These are phyloP conservation scores for Trisateles emortualis DNA, from an alignment of 2,888 invertebrate genomes.

Conservation along the genomic window DNA sequence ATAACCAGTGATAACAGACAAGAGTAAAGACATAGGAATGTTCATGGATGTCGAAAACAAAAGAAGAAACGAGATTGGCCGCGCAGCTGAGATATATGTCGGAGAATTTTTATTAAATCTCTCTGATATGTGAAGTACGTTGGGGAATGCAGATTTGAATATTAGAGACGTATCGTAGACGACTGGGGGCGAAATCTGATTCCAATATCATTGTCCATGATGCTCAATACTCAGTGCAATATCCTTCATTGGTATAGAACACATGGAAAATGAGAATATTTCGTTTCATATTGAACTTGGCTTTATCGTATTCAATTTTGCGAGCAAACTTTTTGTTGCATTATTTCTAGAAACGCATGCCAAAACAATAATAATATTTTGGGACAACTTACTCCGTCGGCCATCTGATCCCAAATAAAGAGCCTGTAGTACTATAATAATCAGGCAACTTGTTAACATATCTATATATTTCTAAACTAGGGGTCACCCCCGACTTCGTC, in stretches of 20 bases:
- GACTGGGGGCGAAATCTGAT: conserved; percentile 48
- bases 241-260: conserved; percentile 47
- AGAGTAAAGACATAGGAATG: conserved; percentile 26
- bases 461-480: too few relatives aligned
- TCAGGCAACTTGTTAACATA: too few relatives aligned
- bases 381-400: too few relatives aligned
- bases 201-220: conserved; percentile 65
- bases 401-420: too few relatives aligned
- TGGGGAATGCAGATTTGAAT: conserved; percentile 71
- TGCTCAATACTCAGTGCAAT: conserved; percentile 54
- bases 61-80: conserved; percentile 49
- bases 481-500: too few relatives aligned
- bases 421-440: too few relatives aligned
- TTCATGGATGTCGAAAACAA: conserved; percentile 45
- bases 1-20: neutral
- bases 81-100: conserved; percentile 60
- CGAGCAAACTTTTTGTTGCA: neutral
- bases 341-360: neutral
- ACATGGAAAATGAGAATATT: conserved; percentile 35
- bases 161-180: conserved; percentile 54
- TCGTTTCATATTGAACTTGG: conserved; percentile 17
- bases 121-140: conserved; percentile 70
- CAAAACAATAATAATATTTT: neutral
- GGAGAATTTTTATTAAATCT: conserved; percentile 77
- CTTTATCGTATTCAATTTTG: conserved; percentile 5